A percentile compares a stretch with the other conserved stretches of the same genome.
phyloP scores from a whole-genome alignment of 2,888 invertebrate genomes.

The Xanthia togata region DNA sequence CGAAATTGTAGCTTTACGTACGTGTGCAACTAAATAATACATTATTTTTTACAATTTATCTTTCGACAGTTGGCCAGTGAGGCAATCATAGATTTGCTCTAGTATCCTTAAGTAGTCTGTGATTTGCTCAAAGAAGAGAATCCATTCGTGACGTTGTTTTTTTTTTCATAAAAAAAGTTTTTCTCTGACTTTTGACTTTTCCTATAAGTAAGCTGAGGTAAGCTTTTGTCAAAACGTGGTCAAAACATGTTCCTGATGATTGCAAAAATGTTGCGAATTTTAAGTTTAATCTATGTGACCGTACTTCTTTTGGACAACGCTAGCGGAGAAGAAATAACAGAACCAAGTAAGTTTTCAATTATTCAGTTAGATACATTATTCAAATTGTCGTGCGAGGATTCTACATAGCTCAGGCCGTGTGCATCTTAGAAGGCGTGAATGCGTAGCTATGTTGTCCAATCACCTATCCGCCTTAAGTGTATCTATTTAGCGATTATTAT shows the following conservation, averaged over 20 bases:
- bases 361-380: neutral
- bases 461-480: neutral
- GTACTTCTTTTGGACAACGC: conserved; percentile 17
- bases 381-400: neutral
- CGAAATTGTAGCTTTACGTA: neutral
- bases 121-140: neutral
- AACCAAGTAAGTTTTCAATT: conserved; percentile 27
- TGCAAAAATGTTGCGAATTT: conserved; percentile 40
- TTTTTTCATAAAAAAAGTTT: neutral
- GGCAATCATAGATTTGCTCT: neutral
- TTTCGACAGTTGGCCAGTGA: neutral
- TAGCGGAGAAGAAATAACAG: conserved; percentile 24
- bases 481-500: too few species aligned
- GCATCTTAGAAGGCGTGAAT: neutral
- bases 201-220: too few species aligned
- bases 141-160: neutral
- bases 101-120: too few species aligned
- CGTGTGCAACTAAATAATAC: neutral
- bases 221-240: conserved; percentile 23
- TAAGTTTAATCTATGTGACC: conserved; percentile 41
- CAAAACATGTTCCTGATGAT: conserved; percentile 5
- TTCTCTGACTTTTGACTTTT: conserved; percentile 23
- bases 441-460: neutral
- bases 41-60: neutral
- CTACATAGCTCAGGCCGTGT: neutral